phyloP scores from a whole-genome alignment of 2,888 invertebrate species.

The Hyppa rectilinea region DNA sequence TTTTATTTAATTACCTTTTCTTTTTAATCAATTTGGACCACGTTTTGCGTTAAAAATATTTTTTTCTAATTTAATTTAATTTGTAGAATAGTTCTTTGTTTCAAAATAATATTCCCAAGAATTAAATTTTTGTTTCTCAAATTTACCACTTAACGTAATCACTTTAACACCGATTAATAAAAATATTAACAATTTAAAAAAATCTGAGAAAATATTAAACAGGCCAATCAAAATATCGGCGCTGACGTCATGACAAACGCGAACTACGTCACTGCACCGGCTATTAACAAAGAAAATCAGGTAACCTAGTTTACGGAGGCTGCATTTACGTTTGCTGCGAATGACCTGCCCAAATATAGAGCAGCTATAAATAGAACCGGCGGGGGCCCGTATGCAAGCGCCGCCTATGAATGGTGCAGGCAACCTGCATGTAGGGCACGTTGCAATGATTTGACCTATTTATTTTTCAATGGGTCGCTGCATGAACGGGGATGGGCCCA shows the following conservation, averaged over 20 bases:
- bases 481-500: conserved; percentile 88
- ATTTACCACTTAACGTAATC: background rate
- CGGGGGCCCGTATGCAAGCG: conserved; percentile 80
- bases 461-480: conserved; percentile 89
- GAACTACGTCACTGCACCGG: conserved; percentile 83
- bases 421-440: conserved; percentile 84
- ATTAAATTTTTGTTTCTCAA: background rate
- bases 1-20: too few species aligned
- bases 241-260: conserved; percentile 81
- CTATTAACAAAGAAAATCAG: conserved; percentile 88
- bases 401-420: conserved; percentile 84
- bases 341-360: conserved; percentile 90
- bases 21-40: background rate
- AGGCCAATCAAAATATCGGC: conserved; percentile 51
- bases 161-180: background rate
- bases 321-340: conserved; percentile 85
- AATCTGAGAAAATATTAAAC: conserved; percentile 5
- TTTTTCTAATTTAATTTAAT: background rate
- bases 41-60: background rate
- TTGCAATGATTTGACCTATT: conserved; percentile 90
- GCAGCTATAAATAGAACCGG: conserved; percentile 86
- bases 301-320: conserved; percentile 88
- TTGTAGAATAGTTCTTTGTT: background rate
- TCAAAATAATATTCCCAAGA: background rate
- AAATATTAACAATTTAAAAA: background rate